A percentile compares a stretch with the other conserved stretches of the same genome.
These are phyloP conservation scores for Gymnoscelis rufifasciata DNA, from an alignment of 2,888 invertebrate species.

Conservation along the genomic window DNA sequence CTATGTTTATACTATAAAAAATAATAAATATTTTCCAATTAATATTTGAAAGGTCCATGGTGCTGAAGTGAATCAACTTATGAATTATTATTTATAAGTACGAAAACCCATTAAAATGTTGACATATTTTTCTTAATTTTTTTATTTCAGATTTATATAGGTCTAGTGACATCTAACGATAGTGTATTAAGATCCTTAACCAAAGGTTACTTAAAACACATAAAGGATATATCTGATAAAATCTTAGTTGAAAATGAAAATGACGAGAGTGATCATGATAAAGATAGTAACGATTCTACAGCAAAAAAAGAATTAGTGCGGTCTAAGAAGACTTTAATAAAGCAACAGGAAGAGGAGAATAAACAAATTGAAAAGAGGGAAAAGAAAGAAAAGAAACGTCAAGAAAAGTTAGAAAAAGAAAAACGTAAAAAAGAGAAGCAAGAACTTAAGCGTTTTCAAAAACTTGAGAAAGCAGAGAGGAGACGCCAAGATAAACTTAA, in stretches of 20 bases:
- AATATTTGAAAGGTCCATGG: too few relatives aligned
- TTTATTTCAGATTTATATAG: constrained; percentile 57
- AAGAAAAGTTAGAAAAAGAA: constrained; percentile 35
- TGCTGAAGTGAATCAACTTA: too few relatives aligned
- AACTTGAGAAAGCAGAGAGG: constrained; percentile 32
- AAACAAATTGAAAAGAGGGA: constrained; percentile 34
- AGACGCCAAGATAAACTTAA: constrained; percentile 40
- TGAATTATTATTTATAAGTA: too few relatives aligned
- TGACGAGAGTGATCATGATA: constrained; percentile 26
- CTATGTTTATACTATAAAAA: too few relatives aligned
- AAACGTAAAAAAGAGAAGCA: constrained; percentile 43
- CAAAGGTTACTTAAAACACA: constrained; percentile 42
- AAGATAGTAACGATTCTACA: constrained; percentile 31
- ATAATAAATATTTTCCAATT: too few relatives aligned
- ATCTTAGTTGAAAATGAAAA: constrained; percentile 37
- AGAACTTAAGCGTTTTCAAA: constrained; percentile 31
- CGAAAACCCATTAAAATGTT: neutral
- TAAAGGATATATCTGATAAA: constrained; percentile 44
- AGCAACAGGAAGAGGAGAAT: constrained; percentile 37
- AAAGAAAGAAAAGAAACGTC: constrained; percentile 34
- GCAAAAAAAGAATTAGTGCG: constrained; percentile 42
- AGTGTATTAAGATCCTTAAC: constrained; percentile 40
- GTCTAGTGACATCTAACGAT: constrained; percentile 59
- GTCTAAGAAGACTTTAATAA: constrained; percentile 41
- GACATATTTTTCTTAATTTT: constrained; percentile 10